Evolutionary conservation across 2,797 vertebrate species (phyloP), one percentile per base, ranked within the genome.

Genomic region (Dryobates pubescens): DNA sequence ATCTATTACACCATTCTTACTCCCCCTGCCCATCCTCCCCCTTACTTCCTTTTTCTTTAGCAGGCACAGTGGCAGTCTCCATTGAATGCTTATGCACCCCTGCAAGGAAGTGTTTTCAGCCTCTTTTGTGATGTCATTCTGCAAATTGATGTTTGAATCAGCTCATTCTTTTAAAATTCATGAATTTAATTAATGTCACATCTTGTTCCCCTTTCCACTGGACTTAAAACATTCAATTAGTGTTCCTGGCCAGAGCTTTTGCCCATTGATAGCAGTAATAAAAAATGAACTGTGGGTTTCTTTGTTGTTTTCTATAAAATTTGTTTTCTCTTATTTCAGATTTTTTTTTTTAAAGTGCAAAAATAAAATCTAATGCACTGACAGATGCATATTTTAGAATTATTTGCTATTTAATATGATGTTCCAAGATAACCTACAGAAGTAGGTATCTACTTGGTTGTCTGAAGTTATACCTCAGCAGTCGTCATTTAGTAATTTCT

Each of bases 171-270:
- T 64, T 59, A 90, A 90, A 94, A 95, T 90, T 84, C 56, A 85
- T 85, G 6, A 69, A 72, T 88, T 88, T 88, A 94, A 92, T 95
- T 91, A 93, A 77, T 67, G 62, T 61, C 75, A 89, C 59, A 63
- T 82, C 73, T 53, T 57, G 34, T 53, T 89, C 71, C 32, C 34
- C 20, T 13, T 87, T 89, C 87, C 78, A 67, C 53, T 2, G 6
- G 56, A 62, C 36, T 69, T 49, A 7, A 16, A 71, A 69, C 65
- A 85, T 74, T 65, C 62, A 88, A 84, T 81, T 70, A 62, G 23
- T 2, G 8, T 51, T 74, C 84, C 49, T 26, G 36, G 57, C 29
- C 45, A 22, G n/a, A 30, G 54, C n/a, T 86, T 82, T 92, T 70
- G 27, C 61, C 27, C 27, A 38, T 20, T 91, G 49, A 67, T 43